Percentiles rank a stretch among this genome's conserved stretches.
phyloP scores from a whole-genome alignment of 2,797 vertebrate genomes.

The Furcifer pardalis region DNA sequence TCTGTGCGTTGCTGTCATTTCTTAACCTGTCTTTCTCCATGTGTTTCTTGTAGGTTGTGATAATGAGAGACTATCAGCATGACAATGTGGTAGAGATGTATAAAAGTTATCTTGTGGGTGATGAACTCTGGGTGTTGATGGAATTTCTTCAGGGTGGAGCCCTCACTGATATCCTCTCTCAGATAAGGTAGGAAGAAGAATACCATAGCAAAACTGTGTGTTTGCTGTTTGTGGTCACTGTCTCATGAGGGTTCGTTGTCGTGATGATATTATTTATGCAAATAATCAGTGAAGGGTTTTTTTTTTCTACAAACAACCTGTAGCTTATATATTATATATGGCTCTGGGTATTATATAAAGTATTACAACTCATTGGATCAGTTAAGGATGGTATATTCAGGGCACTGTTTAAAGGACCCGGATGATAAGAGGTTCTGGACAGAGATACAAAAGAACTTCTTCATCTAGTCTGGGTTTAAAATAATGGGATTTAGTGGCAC shows the following conservation, averaged over 20 bases:
- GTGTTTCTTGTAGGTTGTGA: constrained; percentile 87
- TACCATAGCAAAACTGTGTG: background rate
- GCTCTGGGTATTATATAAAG: background rate
- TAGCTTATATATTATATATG: background rate
- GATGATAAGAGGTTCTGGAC: background rate
- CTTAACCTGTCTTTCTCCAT: background rate
- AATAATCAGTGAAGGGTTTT: background rate
- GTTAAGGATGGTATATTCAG: background rate
- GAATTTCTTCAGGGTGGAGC: constrained; percentile 98
- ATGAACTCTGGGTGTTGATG: constrained; percentile 99
- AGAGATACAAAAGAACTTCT: background rate
- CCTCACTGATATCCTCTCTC: constrained; percentile 96
- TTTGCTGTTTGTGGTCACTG: background rate
- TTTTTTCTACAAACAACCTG: background rate
- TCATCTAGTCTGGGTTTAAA: background rate
- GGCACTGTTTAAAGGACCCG: background rate
- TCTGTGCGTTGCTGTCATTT: background rate
- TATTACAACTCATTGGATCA: background rate
- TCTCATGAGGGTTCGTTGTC: background rate
- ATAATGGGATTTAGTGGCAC: background rate
- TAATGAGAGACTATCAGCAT: constrained; percentile 99
- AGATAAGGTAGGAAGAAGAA: constrained; percentile 86
- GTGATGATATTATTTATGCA: background rate
- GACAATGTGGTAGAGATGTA: constrained; percentile 99
- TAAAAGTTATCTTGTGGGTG: constrained; percentile 96